These are phyloP conservation scores for Drosophila ananassae DNA, from an alignment of 1,140 invertebrate species.

Conservation along the genomic window DNA sequence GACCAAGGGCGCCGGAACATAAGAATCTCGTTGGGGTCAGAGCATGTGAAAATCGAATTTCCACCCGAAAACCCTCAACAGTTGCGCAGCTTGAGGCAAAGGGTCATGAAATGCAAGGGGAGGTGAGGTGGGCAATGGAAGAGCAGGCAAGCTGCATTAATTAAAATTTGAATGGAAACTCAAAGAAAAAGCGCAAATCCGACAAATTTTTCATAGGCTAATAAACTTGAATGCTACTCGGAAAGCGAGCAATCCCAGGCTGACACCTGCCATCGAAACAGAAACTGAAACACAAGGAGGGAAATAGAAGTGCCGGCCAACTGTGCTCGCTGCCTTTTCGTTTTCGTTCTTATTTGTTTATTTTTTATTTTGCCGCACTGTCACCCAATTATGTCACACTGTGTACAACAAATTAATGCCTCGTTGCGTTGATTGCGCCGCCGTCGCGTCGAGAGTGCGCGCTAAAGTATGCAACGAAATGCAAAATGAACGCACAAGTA, in stretches of 20 bases:
- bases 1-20: conserved; percentile 38
- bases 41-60: conserved; percentile 56
- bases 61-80: conserved; percentile 29
- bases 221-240: conserved; percentile 78
- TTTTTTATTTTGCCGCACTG: conserved; percentile 74
- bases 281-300: neutral
- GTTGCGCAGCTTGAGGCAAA: conserved; percentile 18
- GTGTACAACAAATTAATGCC: conserved; percentile 83
- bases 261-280: conserved; percentile 26
- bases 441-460: conserved; percentile 54
- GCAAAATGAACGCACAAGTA: conserved; percentile 64
- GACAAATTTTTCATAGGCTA: conserved; percentile 82
- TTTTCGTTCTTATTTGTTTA: conserved; percentile 36
- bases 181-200: conserved; percentile 74
- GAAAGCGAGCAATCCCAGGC: conserved; percentile 42
- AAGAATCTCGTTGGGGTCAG: conserved; percentile 66
- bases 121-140: neutral
- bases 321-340: conserved; percentile 44
- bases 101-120: neutral
- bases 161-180: conserved; percentile 79
- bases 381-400: conserved; percentile 82
- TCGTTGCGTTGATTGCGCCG: conserved; percentile 81
- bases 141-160: conserved; percentile 61
- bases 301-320: conserved; percentile 48
- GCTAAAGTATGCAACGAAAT: conserved; percentile 68